A percentile compares a stretch with the other conserved stretches of the same genome.
phyloP scores from a whole-genome alignment of 2,888 invertebrate species.

The Drosophila paracracens region DNA sequence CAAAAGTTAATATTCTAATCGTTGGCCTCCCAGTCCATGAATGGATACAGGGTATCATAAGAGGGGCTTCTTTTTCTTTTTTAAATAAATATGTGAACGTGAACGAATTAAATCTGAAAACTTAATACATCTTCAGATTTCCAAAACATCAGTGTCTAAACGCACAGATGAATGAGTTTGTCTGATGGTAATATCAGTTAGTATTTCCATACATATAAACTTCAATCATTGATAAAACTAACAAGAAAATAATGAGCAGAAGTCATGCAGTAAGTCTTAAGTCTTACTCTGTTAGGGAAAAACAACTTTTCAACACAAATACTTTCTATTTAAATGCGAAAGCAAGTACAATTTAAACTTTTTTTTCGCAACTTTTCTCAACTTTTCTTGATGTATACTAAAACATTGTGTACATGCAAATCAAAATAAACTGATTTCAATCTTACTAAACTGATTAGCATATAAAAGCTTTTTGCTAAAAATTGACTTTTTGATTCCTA shows the following conservation, averaged over 20 bases:
- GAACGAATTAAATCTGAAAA: conserved; percentile 63
- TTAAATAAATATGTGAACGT: conserved; percentile 49
- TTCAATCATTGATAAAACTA: conserved; percentile 7
- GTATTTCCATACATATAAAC: conserved; percentile 21
- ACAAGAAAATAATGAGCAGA: neutral
- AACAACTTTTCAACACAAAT: conserved; percentile 42
- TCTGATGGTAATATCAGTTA: conserved; percentile 4
- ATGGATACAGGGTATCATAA: conserved; percentile 10
- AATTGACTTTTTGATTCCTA: neutral
- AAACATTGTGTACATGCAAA: conserved; percentile 11
- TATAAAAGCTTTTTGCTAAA: neutral
- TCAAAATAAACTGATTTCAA: conserved; percentile 9
- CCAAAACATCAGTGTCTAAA: conserved; percentile 30
- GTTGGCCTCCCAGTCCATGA: neutral
- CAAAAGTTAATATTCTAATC: neutral
- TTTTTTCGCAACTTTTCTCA: conserved; percentile 26
- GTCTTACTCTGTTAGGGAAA: neutral
- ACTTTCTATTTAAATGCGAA: conserved; percentile 58
- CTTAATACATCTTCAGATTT: conserved; percentile 23
- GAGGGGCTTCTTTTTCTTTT: neutral
- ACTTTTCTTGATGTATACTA: conserved; percentile 12
- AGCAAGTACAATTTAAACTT: conserved; percentile 43
- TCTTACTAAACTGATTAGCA: neutral
- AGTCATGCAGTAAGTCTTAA: conserved; percentile 12
- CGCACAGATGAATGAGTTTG: neutral